Evolutionary conservation across 2,888 invertebrate species (phyloP), one percentile per base, ranked within the genome.

Genomic region (Macrosoma leucophasiata): DNA sequence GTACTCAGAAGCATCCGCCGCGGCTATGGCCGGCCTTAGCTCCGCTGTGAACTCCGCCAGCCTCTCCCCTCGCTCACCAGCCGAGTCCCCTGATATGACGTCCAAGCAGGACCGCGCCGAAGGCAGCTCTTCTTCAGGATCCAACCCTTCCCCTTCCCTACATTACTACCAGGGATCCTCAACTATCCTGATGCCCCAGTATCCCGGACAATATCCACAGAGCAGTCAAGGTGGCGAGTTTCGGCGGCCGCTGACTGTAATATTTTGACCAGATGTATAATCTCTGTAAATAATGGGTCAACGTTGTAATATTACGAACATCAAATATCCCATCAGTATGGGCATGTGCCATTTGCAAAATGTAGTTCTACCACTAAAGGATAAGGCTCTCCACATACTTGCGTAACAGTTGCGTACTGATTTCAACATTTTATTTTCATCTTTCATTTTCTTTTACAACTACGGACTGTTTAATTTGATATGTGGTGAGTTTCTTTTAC

Each of bases 251-350:
- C 72, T 92, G 10, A 90, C 92, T 28, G 92, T 92, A 54, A 91
- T 92, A 87, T 92, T 92, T 86, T 93, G 92, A 92, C 91, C 91
- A 86, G 91, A 91, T 60, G 61, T 54, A 20, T 77, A 71, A 52
- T 37, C n/a, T 46, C 55, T 52, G 41, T 48, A 51, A 49, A 51
- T 57, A n/a, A n/a, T n/a, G n/a, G n/a, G n/a, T n/a, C n/a, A n/a
- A n/a, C n/a, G n/a, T n/a, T n/a, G n/a, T n/a, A n/a, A n/a, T n/a
- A n/a, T n/a, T n/a, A n/a, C n/a, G n/a, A n/a, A n/a, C n/a, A n/a
- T n/a, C n/a, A n/a, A n/a, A n/a, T n/a, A n/a, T n/a, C n/a, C n/a
- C n/a, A n/a, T n/a, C n/a, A n/a, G n/a, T n/a, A n/a, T n/a, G n/a
- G n/a, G n/a, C n/a, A n/a, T n/a, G n/a, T n/a, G n/a, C n/a, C n/a